These are phyloP conservation scores for Cephalopachus bancanus DNA, from an alignment of 2,797 vertebrate species.

Conservation along the genomic window DNA sequence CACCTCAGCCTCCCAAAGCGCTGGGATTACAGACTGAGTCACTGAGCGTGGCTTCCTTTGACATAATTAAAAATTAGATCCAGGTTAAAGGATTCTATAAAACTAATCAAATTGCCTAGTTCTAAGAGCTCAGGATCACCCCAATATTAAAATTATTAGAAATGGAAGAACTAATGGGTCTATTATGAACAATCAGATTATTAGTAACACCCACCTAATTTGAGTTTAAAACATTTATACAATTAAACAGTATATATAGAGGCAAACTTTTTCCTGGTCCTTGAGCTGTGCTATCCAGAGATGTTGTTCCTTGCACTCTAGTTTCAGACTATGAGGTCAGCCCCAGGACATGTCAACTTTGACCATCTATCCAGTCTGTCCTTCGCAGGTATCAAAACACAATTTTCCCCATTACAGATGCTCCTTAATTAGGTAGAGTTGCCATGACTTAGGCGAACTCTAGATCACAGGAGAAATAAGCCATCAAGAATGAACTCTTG, in stretches of 20 bases:
- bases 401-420: constrained; percentile 31
- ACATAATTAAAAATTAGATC: constrained; percentile 30
- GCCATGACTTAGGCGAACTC: background rate
- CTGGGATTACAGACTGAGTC: no score
- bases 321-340: constrained; percentile 70
- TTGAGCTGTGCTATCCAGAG: background rate
- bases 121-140: background rate
- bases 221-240: background rate
- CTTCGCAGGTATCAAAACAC: constrained; percentile 71
- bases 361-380: constrained; percentile 40
- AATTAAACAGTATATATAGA: background rate
- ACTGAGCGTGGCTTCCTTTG: background rate
- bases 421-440: constrained; percentile 1
- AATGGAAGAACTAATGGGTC: background rate
- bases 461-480: constrained; percentile 48
- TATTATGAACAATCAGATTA: background rate
- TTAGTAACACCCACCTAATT: background rate
- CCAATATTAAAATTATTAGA: background rate
- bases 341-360: constrained; percentile 55
- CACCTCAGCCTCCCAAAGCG: no score
- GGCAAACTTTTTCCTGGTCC: background rate
- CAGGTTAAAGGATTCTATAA: constrained; percentile 5
- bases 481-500: background rate
- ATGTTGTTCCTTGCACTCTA: constrained; percentile 40
- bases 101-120: background rate